phyloP scores from a whole-genome alignment of 1,140 invertebrate genomes.

The Chironomus striatipennis region DNA sequence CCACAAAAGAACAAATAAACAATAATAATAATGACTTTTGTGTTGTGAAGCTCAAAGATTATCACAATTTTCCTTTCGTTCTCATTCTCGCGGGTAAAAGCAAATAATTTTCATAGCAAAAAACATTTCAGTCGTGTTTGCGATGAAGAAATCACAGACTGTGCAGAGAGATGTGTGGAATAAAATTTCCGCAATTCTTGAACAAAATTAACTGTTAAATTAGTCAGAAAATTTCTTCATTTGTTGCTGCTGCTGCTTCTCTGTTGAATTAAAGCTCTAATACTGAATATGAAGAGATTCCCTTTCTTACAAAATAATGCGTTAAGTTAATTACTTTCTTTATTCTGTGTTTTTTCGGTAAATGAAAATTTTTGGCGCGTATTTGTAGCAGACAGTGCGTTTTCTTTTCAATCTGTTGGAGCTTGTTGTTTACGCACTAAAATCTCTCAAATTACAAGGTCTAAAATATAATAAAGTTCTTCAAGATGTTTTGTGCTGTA shows the following conservation, averaged over 20 bases:
- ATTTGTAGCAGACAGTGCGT: too few species aligned
- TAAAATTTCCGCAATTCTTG: not conserved
- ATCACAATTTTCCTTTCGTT: slow-evolving; percentile 13
- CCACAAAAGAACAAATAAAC: not conserved
- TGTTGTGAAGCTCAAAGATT: not conserved
- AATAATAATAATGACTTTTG: not conserved
- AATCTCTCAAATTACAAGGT: too few species aligned
- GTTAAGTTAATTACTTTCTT: not conserved
- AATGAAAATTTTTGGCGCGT: not conserved
- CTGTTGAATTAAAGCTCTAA: too few species aligned
- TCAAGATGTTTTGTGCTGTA: too few species aligned
- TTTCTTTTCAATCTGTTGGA: too few species aligned
- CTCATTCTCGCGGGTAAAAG: not conserved
- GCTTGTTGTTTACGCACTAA: too few species aligned
- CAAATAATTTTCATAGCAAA: not conserved
- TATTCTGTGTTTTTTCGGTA: not conserved
- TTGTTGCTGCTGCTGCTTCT: too few species aligned
- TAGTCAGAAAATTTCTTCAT: slow-evolving; percentile 14
- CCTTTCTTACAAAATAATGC: not conserved
- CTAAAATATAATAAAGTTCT: too few species aligned
- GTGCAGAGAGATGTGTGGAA: not conserved
- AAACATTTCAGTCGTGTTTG: too few species aligned
- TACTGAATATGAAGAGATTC: slow-evolving; percentile 1
- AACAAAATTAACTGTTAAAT: not conserved
- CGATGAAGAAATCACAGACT: slow-evolving; percentile 5